Evolutionary conservation across 2,113 vertebrate species (phyloP).

Genomic region (Myrmecobius fasciatus): DNA sequence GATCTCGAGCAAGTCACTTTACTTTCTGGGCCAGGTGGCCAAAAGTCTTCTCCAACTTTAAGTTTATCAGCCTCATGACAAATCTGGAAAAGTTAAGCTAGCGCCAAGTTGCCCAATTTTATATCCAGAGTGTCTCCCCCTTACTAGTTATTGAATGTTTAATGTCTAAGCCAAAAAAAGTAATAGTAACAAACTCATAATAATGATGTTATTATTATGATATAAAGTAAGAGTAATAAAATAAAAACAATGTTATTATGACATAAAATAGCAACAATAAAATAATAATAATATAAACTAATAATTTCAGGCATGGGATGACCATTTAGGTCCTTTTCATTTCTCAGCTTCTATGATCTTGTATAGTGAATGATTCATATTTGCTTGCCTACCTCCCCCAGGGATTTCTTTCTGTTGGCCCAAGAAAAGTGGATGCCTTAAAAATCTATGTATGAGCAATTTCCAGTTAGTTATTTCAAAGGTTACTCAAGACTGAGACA

Average conservation of each 20-base stretch:
- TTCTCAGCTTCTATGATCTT: background rate
- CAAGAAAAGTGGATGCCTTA: background rate
- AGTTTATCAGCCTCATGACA: background rate
- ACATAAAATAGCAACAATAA: background rate
- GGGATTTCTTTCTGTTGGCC: background rate
- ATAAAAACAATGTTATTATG: background rate
- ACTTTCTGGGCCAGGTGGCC: background rate
- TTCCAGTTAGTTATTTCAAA: background rate
- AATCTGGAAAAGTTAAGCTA: background rate
- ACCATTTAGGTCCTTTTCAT: background rate
- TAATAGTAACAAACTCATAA: background rate
- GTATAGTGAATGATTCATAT: background rate
- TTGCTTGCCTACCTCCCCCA: background rate
- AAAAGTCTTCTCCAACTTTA: background rate
- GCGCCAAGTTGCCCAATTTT: background rate
- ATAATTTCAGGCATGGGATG: background rate
- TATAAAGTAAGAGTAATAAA: background rate
- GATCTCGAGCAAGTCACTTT: background rate
- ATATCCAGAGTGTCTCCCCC: background rate
- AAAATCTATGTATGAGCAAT: background rate
- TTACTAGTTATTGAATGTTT: background rate
- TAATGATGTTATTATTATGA: background rate
- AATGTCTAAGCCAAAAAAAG: background rate
- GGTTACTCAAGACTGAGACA: background rate
- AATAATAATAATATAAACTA: background rate